Percentiles rank a stretch among this genome's conserved stretches.
phyloP scores from a whole-genome alignment of 2,797 vertebrate genomes.

The Margarornis squamiger region DNA sequence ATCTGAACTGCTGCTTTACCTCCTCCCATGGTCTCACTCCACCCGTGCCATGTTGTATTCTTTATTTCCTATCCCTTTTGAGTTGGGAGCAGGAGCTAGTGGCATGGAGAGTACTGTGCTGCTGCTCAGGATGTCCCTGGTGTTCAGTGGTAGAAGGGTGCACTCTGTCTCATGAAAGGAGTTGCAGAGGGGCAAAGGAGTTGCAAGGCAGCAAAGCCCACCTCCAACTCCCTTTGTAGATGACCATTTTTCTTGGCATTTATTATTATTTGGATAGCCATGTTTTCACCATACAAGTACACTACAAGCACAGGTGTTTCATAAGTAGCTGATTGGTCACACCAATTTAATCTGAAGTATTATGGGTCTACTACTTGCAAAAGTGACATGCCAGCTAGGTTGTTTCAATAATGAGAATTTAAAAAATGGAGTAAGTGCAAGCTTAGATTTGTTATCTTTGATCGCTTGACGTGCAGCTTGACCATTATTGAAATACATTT shows the following conservation, averaged over 20 bases:
- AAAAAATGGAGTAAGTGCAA: not conserved
- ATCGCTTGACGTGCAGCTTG: not conserved
- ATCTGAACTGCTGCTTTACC: not conserved
- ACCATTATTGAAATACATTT: not conserved
- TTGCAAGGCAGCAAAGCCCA: not conserved
- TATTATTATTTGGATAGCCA: not conserved
- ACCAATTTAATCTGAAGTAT: not conserved
- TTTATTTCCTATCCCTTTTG: not conserved
- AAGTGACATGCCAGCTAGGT: not conserved
- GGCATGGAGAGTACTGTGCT: not conserved
- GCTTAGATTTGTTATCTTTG: not conserved
- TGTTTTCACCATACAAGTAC: not conserved
- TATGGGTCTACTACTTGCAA: not conserved
- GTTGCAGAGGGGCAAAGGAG: not conserved
- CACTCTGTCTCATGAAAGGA: not conserved
- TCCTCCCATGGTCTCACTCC: not conserved
- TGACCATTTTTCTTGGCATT: not conserved
- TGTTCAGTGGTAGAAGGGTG: not conserved
- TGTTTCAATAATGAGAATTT: not conserved
- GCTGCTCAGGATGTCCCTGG: rapidly evolving
- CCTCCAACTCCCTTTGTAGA: not conserved
- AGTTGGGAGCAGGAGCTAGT: not conserved
- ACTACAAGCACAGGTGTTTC: not conserved
- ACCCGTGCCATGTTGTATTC: not conserved
- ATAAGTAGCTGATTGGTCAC: not conserved